phyloP scores from a whole-genome alignment of 2,113 vertebrate species.

The Paralichthys olivaceus region DNA sequence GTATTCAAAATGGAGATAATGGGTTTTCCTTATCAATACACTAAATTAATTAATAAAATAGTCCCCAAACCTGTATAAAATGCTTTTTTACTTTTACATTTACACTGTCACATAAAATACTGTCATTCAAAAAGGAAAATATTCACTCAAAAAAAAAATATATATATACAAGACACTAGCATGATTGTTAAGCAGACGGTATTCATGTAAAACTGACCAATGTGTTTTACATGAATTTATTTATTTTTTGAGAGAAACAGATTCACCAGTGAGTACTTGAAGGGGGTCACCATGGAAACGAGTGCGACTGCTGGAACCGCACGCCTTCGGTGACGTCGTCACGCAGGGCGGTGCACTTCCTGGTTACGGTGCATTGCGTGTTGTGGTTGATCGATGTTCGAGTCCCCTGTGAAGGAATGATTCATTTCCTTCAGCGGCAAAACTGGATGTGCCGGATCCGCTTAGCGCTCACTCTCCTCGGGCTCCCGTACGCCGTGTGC shows the following conservation, averaged over 20 bases:
- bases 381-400: constrained; percentile 1
- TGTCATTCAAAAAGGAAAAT: not conserved
- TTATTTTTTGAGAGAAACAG: not conserved
- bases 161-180: not conserved
- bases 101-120: not conserved
- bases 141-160: not conserved
- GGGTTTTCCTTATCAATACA: no score
- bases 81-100: not conserved
- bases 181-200: no score
- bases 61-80: no score
- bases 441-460: constrained; percentile 61
- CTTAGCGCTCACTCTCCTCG: constrained; percentile 72
- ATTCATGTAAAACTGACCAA: no score
- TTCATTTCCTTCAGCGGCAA: constrained; percentile 10
- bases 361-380: constrained; percentile 39
- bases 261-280: not conserved
- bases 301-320: constrained; percentile 11
- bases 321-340: constrained; percentile 36
- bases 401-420: constrained; percentile 60
- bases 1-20: no score
- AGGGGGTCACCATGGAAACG: constrained; percentile 52
- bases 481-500: constrained; percentile 57
- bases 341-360: constrained; percentile 62
- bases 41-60: no score
- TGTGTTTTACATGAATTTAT: no score